A percentile compares a stretch with the other conserved stretches of the same genome.
Conservation (phyloP, 2,797 vertebrate genomes). For the Diglossa cyanea region DNA sequence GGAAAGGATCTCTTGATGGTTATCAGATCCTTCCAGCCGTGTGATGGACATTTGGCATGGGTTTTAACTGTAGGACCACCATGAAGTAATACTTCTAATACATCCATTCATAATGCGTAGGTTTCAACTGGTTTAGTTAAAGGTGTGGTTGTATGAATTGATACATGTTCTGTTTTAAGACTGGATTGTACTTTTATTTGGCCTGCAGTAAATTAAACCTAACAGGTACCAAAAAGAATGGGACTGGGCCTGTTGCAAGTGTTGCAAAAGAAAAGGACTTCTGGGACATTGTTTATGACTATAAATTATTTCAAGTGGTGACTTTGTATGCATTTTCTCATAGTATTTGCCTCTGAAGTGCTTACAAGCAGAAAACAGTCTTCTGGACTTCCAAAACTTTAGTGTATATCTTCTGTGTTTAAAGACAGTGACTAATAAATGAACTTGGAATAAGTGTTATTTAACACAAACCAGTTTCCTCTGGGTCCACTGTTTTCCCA, state of each 20-base stretch:
- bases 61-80: not conserved
- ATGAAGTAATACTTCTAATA: not conserved
- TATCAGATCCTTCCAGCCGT: not conserved
- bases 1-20: not conserved
- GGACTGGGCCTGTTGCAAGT: not conserved
- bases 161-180: not conserved
- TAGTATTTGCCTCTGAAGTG: not conserved
- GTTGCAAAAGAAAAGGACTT: not conserved
- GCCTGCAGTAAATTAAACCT: not conserved
- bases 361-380: not conserved
- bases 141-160: not conserved
- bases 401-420: not conserved
- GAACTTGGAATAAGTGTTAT: not conserved
- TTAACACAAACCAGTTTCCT: not conserved
- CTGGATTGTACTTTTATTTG: not conserved
- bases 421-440: not conserved
- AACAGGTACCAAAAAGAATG: not conserved
- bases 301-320: not conserved
- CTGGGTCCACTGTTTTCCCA: accelerated
- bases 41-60: accelerated
- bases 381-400: not conserved
- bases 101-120: accelerated
- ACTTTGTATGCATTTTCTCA: not conserved
- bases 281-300: not conserved
- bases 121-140: not conserved